phyloP scores from a whole-genome alignment of 2,888 invertebrate species.

The Neria commutata region DNA sequence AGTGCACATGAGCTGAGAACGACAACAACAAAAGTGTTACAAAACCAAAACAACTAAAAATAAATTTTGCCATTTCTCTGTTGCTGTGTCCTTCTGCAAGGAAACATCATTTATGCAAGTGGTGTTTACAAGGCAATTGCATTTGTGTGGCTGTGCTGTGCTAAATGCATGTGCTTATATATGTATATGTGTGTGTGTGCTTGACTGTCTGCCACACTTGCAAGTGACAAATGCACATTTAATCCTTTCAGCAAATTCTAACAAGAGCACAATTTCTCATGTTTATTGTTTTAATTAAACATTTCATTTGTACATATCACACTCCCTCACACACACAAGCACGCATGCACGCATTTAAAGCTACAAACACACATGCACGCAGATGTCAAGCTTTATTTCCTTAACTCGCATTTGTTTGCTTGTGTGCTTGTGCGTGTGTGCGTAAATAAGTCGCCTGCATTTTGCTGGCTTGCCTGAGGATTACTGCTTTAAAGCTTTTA shows the following conservation, averaged over 20 bases:
- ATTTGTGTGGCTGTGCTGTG: too few species aligned
- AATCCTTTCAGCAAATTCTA: conserved; percentile 32
- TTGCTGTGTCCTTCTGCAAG: neutral
- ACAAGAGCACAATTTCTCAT: conserved; percentile 23
- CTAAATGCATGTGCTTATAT: neutral
- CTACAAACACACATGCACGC: conserved; percentile 6
- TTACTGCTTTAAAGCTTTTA: conserved; percentile 11
- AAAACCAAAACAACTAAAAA: too few species aligned
- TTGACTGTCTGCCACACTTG: conserved; percentile 2
- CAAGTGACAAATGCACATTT: conserved; percentile 32
- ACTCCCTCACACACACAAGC: conserved; percentile 1
- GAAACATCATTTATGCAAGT: conserved; percentile 6
- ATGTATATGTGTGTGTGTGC: neutral
- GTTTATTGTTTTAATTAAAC: conserved; percentile 23
- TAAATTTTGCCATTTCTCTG: neutral
- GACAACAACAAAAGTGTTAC: neutral
- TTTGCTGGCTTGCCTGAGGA: neutral
- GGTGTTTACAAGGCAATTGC: neutral
- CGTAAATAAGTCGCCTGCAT: neutral
- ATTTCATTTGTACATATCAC: conserved; percentile 7
- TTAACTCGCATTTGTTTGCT: neutral
- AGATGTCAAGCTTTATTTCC: too few species aligned
- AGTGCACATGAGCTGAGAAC: neutral
- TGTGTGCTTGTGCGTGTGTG: neutral
- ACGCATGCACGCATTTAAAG: conserved; percentile 1